Evolutionary conservation across 2,797 vertebrate species (phyloP).

Genomic region (Trachops cirrhosus): DNA sequence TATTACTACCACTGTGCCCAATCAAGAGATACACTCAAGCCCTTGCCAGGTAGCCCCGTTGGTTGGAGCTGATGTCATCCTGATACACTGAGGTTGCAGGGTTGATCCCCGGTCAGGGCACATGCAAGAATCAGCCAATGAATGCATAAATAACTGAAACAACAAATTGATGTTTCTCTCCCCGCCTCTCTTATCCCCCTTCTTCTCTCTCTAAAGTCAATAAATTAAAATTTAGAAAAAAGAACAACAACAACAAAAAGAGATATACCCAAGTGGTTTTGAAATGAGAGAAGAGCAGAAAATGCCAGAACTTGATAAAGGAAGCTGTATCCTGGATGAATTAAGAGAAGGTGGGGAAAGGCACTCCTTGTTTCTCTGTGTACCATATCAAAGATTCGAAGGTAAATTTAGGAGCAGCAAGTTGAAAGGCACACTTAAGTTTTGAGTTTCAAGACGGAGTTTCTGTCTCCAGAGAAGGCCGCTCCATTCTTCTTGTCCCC

Average conservation of each 20-base stretch:
- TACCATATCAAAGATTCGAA: background rate
- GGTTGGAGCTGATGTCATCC: background rate
- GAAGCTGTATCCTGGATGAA: background rate
- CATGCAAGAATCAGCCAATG: background rate
- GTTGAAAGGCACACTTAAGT: conserved; percentile 45
- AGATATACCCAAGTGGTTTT: background rate
- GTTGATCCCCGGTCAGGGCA: background rate
- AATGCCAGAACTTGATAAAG: background rate
- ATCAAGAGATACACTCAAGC: background rate
- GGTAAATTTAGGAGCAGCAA: background rate
- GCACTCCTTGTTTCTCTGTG: background rate
- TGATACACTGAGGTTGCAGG: background rate
- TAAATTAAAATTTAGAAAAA: background rate
- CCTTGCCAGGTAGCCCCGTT: background rate
- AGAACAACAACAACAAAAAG: background rate
- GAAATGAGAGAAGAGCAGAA: background rate
- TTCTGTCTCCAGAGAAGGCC: conserved; percentile 42
- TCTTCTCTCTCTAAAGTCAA: background rate
- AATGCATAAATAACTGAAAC: background rate
- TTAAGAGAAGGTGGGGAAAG: background rate
- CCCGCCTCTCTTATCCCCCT: too few relatives aligned
- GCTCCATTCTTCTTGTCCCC: conserved; percentile 42
- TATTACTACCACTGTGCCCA: background rate
- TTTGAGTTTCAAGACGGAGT: conserved; percentile 62
- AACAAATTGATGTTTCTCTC: background rate